Conservation (phyloP, 2,888 invertebrate genomes). For the Poecilus cupreus region DNA sequence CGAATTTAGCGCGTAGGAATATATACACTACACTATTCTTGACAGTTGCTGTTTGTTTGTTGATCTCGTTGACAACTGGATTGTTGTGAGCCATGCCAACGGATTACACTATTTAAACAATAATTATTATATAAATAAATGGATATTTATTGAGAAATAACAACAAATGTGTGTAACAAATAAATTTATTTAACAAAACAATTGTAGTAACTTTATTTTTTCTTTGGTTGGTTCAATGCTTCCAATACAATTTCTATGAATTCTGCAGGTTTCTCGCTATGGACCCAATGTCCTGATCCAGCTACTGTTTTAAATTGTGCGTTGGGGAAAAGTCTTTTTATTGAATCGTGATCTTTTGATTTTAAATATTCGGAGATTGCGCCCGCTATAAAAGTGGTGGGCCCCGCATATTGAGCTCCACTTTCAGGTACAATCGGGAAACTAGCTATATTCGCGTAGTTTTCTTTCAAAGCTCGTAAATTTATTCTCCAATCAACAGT, state of each 20-base stretch:
- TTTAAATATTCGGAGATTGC: conserved; percentile 87
- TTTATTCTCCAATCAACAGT: conserved; percentile 87
- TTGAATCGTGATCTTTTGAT: conserved; percentile 79
- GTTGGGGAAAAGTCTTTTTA: conserved; percentile 83
- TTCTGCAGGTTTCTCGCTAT: conserved; percentile 90
- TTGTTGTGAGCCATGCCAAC: no score
- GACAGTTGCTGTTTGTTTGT: no score
- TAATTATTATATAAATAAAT: background rate
- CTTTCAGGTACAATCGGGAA: conserved; percentile 76
- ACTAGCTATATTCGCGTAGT: conserved; percentile 79
- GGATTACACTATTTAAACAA: background rate
- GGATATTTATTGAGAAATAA: background rate
- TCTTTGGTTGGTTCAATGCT: background rate
- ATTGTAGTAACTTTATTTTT: background rate
- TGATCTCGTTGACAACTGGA: no score
- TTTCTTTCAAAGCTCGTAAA: conserved; percentile 81
- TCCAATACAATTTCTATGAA: conserved; percentile 75
- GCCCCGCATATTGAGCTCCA: conserved; percentile 78
- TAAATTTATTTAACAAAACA: background rate
- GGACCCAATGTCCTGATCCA: conserved; percentile 95
- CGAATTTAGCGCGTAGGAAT: no score
- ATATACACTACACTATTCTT: no score
- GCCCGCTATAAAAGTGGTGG: conserved; percentile 90
- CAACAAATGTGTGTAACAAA: background rate
- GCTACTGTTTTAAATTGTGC: conserved; percentile 82